phyloP scores from a whole-genome alignment of 2,113 vertebrate genomes.

The Fulica atra region DNA sequence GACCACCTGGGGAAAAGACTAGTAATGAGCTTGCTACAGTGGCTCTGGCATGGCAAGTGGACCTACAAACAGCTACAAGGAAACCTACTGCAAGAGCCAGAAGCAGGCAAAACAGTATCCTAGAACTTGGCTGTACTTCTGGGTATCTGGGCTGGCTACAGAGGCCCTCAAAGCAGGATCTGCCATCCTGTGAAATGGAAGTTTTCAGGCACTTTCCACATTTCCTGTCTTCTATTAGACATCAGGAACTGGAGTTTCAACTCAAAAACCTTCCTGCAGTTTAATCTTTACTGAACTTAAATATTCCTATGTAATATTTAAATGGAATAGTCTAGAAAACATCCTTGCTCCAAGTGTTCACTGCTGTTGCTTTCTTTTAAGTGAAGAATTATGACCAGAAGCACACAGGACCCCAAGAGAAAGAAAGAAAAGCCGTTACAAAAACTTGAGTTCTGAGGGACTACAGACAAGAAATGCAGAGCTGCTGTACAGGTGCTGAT shows the following conservation, averaged over 20 bases:
- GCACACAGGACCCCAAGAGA: neutral
- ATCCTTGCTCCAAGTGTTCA: neutral
- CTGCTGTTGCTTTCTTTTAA: neutral
- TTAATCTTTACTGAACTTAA: neutral
- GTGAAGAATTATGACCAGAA: neutral
- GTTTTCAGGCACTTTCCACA: neutral
- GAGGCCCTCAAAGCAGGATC: neutral
- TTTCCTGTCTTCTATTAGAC: neutral
- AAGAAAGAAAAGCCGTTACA: neutral
- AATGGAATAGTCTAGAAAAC: neutral
- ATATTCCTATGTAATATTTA: neutral
- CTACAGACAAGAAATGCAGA: neutral
- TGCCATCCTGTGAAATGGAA: neutral
- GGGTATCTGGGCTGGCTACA: neutral
- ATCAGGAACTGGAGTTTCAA: neutral
- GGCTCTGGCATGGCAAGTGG: neutral
- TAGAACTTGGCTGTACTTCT: fast-evolving
- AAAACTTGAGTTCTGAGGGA: neutral
- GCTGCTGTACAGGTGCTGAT: neutral
- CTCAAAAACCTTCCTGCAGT: neutral
- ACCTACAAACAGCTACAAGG: neutral
- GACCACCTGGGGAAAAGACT: neutral
- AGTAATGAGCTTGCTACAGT: neutral
- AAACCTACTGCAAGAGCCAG: neutral
- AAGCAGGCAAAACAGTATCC: neutral